Base-by-base conservation (phyloP, 1,140 invertebrate genomes). In the Lanistes nyassanus region DNA sequence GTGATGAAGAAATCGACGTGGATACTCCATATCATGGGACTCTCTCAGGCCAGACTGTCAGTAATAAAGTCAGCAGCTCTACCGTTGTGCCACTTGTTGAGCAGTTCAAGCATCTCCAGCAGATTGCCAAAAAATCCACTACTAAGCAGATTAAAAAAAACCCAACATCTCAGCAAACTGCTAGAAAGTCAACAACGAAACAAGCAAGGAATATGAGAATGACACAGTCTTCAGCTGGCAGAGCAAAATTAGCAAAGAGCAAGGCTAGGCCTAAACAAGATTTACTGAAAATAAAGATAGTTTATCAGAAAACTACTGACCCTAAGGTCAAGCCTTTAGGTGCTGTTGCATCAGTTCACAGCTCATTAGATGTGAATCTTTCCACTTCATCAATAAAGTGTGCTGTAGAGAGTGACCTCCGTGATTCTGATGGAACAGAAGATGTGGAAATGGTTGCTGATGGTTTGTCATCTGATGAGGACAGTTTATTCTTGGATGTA, bases 11-110 rank as follows among this genome's bases (percentile, higher is more conserved):
- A 60, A 37, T 72, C 29, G 70, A 72, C 31, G 47, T 72, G 6
- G 70, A 72, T 56, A 72, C 70, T 23, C 70, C 70, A 42, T 72
- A 72, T 39, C 55, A 72, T 42, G 70, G 70, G n/a, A n/a, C n/a
- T 11, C 56, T 60, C 13, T 16, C 6, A 31, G 29, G 23, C 9
- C 56, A 60, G 56, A 26, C 56, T 26, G 23, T 31, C 56, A 60
- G 56, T 60, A n/a, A 23, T 60, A 9, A n/a, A 4, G 6, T 9
- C 56, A 1, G 29, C 19, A 47, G 19, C 19, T 16, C 42, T 47
- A 47, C 2, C 5, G 5, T 47, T 47, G 42, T 47, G 56, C 11
- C 29, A 3, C 56, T 60, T 60, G 29, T 9, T 11, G n/a, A 26
- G 9, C 56, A 26, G 9, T n/a, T 31, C 56, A 60, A 60, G n/a